A percentile compares a stretch with the other conserved stretches of the same genome.
Evolutionary conservation across 2,113 vertebrate genomes (phyloP).

Genomic region (Lota lota): DNA sequence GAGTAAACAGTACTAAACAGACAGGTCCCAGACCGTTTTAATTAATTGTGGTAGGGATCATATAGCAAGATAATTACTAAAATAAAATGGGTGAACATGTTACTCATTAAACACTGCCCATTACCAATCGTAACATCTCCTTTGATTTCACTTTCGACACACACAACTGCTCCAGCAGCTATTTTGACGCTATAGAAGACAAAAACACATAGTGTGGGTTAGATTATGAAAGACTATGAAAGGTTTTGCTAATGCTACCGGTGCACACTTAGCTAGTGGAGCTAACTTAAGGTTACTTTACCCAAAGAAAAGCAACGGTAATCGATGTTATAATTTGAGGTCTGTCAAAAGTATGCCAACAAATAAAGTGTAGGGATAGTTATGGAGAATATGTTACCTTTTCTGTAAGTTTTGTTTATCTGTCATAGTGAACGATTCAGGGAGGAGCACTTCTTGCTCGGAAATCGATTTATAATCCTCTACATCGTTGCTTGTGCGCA

Average conservation of each 20-base stretch:
- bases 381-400: constrained; percentile 44
- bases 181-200: constrained; percentile 83
- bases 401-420: constrained; percentile 63
- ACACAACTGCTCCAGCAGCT: constrained; percentile 92
- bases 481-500: constrained; percentile 1
- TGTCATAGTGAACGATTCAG: constrained; percentile 46
- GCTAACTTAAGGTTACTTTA: too few species aligned
- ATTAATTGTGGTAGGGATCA: background rate
- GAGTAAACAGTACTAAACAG: background rate
- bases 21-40: background rate
- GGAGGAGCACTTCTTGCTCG: too few species aligned
- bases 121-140: constrained; percentile 97
- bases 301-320: too few species aligned
- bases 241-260: background rate
- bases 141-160: constrained; percentile 95
- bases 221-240: background rate
- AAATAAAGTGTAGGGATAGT: background rate
- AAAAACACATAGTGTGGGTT: background rate
- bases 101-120: constrained; percentile 16
- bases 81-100: background rate
- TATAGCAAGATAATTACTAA: background rate
- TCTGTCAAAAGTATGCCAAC: too few species aligned
- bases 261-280: background rate
- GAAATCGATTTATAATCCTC: constrained; percentile 48
- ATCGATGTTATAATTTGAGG: too few species aligned